phyloP scores from a whole-genome alignment of 2,797 vertebrate genomes.

The Smutsia gigantea region DNA sequence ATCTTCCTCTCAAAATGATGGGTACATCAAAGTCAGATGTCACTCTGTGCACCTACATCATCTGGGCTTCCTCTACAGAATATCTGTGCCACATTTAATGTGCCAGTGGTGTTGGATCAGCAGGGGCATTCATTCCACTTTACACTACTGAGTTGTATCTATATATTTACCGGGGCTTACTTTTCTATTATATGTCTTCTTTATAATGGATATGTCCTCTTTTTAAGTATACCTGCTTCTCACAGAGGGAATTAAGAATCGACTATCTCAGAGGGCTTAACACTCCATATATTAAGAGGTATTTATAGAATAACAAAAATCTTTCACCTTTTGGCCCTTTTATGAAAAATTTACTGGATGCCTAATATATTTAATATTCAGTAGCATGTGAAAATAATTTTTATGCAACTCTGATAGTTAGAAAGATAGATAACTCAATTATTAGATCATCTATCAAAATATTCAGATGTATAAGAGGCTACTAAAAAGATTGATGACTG shows the following conservation, averaged over 20 bases:
- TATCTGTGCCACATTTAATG: not conserved
- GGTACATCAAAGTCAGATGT: not conserved
- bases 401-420: slow-evolving; percentile 99
- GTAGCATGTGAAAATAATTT: slow-evolving; percentile 98
- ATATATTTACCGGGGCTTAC: slow-evolving; percentile 53
- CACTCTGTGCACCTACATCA: not conserved
- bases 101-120: not conserved
- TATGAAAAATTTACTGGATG: slow-evolving; percentile 94
- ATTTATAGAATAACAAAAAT: slow-evolving; percentile 85
- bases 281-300: slow-evolving; percentile 77
- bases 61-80: not conserved
- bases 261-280: slow-evolving; percentile 65
- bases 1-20: not conserved
- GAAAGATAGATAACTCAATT: slow-evolving; percentile 99
- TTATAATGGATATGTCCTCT: not conserved
- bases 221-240: slow-evolving; percentile 47
- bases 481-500: slow-evolving; percentile 98
- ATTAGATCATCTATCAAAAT: slow-evolving; percentile 97
- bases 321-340: slow-evolving; percentile 90
- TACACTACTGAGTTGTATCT: slow-evolving; percentile 52
- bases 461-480: slow-evolving; percentile 93
- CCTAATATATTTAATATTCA: slow-evolving; percentile 99
- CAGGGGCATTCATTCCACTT: slow-evolving; percentile 62
- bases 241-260: slow-evolving; percentile 40
- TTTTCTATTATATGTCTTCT: slow-evolving; percentile 47